A percentile compares a stretch with the other conserved stretches of the same genome.
Conservation (phyloP, 2,888 invertebrate species). For the Dioctria linearis region DNA sequence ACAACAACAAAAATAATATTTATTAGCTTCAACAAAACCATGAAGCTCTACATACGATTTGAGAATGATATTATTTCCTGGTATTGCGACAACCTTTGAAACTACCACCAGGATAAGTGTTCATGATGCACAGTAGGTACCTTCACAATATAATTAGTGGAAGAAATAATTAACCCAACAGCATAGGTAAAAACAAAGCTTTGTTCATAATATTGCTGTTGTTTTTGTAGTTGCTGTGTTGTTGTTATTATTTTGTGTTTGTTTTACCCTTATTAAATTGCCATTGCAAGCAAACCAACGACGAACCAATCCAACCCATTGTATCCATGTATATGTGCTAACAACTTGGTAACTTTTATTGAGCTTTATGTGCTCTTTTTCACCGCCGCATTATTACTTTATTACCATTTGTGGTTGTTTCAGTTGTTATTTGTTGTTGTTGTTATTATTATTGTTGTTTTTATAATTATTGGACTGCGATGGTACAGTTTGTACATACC, state of each 20-base stretch:
- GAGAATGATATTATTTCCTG: not conserved
- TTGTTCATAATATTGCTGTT: no score
- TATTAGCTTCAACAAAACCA: no score
- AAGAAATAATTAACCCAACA: slow-evolving; percentile 47
- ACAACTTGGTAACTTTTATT: slow-evolving; percentile 46
- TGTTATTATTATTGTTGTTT: no score
- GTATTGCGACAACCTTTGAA: not conserved
- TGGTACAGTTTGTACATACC: not conserved
- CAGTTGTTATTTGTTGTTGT: not conserved
- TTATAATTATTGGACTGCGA: slow-evolving; percentile 7
- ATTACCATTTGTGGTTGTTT: slow-evolving; percentile 43
- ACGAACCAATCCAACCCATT: not conserved
- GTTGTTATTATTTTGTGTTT: not conserved
- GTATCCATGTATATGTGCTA: slow-evolving; percentile 16
- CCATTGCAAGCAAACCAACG: not conserved
- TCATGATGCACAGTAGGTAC: slow-evolving; percentile 22
- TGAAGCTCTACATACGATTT: no score
- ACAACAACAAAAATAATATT: no score
- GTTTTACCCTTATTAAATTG: not conserved
- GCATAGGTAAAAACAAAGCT: not conserved
- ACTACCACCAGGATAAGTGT: not conserved
- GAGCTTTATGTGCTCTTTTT: slow-evolving; percentile 42
- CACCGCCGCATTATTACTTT: slow-evolving; percentile 42
- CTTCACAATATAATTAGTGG: slow-evolving; percentile 8
- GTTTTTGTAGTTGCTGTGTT: no score